phyloP scores from a whole-genome alignment of 2,113 vertebrate species.

The Phainopepla nitens region DNA sequence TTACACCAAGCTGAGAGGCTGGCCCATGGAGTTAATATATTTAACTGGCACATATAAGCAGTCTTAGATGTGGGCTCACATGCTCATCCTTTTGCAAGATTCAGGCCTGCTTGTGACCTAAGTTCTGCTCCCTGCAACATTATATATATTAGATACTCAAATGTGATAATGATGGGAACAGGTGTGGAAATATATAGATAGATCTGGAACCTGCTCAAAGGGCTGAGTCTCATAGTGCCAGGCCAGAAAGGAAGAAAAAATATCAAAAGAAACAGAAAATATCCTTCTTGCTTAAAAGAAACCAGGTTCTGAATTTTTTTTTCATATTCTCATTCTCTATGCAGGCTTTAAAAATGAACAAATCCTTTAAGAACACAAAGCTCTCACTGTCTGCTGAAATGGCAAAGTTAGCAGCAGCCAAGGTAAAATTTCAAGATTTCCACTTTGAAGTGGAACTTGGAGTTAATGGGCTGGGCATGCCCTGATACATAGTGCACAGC shows the following conservation, averaged over 20 bases:
- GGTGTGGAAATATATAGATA: neutral
- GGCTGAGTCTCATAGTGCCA: neutral
- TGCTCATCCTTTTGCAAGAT: neutral
- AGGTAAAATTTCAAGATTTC: constrained; percentile 65
- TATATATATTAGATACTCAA: neutral
- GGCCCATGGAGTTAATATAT: neutral
- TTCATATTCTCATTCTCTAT: neutral
- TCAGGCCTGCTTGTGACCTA: neutral
- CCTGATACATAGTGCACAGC: constrained; percentile 30
- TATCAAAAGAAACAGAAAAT: neutral
- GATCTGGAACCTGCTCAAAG: neutral
- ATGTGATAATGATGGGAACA: neutral
- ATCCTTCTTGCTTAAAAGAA: neutral
- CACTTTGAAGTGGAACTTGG: constrained; percentile 60
- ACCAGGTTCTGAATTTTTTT: neutral
- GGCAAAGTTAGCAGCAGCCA: constrained; percentile 22
- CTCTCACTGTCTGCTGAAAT: constrained; percentile 44
- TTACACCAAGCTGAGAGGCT: neutral
- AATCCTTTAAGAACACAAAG: constrained; percentile 23
- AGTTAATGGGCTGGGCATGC: constrained; percentile 58
- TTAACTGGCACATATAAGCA: neutral
- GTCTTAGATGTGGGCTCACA: neutral
- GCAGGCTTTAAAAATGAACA: neutral
- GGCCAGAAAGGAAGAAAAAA: neutral
- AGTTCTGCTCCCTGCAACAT: neutral